These are phyloP conservation scores for Temnothorax longispinosus DNA, from an alignment of 1,140 invertebrate genomes.

Conservation along the genomic window DNA sequence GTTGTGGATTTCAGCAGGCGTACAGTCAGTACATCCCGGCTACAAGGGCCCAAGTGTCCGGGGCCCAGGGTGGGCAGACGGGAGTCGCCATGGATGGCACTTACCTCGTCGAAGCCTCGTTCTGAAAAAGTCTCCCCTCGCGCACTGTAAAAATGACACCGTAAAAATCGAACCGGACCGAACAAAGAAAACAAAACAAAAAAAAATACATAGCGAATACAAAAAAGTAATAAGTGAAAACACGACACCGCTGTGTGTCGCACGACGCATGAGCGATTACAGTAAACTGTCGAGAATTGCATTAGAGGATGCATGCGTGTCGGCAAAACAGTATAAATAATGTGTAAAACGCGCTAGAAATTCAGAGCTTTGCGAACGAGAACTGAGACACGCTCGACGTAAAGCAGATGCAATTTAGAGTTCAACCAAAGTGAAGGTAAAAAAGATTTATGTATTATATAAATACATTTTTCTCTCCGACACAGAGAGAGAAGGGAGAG, in stretches of 20 bases:
- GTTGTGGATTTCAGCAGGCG: slow-evolving; percentile 89
- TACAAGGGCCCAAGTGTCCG: slow-evolving; percentile 87
- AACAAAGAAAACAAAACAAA: slow-evolving; percentile 16
- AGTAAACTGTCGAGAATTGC: slow-evolving; percentile 21
- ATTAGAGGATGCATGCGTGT: slow-evolving; percentile 17
- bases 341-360: slow-evolving; percentile 20
- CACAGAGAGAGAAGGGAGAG: background rate
- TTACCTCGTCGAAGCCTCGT: slow-evolving; percentile 93
- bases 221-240: slow-evolving; percentile 20
- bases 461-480: slow-evolving; percentile 9
- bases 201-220: slow-evolving; percentile 1
- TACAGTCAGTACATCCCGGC: slow-evolving; percentile 94
- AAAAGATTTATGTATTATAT: slow-evolving; percentile 41
- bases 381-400: slow-evolving; percentile 26
- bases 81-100: slow-evolving; percentile 92
- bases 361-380: slow-evolving; percentile 37
- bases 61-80: slow-evolving; percentile 91
- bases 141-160: slow-evolving; percentile 30
- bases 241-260: background rate
- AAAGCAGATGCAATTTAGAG: slow-evolving; percentile 53
- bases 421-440: slow-evolving; percentile 36
- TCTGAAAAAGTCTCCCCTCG: slow-evolving; percentile 85
- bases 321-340: background rate
- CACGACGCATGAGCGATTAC: slow-evolving; percentile 12
- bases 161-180: background rate